Percentiles rank a stretch among this genome's conserved stretches.
phyloP scores from a whole-genome alignment of 2,888 invertebrate genomes.

The Eupelmus urozonus region DNA sequence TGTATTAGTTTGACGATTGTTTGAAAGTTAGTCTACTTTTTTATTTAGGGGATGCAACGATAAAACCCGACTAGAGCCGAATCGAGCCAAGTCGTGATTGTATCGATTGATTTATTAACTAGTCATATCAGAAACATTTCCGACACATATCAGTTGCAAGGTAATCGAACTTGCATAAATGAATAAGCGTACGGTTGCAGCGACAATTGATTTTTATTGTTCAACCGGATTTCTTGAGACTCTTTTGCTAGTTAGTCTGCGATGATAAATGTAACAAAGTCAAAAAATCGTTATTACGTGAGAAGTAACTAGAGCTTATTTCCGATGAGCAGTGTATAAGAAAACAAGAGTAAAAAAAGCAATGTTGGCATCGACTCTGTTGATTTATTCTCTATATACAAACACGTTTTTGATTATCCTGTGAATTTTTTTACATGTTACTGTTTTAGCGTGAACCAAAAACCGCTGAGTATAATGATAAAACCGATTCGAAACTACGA shows the following conservation, averaged over 20 bases:
- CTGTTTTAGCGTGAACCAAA: slow-evolving; percentile 40
- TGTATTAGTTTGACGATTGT: too few species aligned
- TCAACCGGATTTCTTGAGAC: slow-evolving; percentile 1
- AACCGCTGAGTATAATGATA: slow-evolving; percentile 17
- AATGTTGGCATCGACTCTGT: slow-evolving; percentile 16
- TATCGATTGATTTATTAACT: background rate
- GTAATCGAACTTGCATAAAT: background rate
- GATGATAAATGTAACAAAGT: background rate
- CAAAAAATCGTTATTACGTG: background rate
- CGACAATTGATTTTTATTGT: background rate
- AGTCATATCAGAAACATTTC: background rate
- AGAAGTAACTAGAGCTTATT: slow-evolving; percentile 36
- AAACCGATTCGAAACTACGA: slow-evolving; percentile 9
- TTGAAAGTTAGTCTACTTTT: too few species aligned
- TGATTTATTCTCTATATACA: slow-evolving; percentile 20
- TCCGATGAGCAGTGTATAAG: background rate
- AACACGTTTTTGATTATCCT: slow-evolving; percentile 22
- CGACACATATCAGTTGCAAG: background rate
- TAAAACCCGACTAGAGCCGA: too few species aligned
- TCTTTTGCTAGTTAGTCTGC: background rate
- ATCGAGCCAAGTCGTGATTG: background rate
- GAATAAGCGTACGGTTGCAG: background rate
- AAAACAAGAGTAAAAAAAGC: slow-evolving; percentile 14
- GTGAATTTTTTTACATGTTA: slow-evolving; percentile 37
- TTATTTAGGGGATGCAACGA: background rate